These are phyloP conservation scores for Acleris emargana DNA, from an alignment of 2,888 invertebrate genomes.

Conservation along the genomic window DNA sequence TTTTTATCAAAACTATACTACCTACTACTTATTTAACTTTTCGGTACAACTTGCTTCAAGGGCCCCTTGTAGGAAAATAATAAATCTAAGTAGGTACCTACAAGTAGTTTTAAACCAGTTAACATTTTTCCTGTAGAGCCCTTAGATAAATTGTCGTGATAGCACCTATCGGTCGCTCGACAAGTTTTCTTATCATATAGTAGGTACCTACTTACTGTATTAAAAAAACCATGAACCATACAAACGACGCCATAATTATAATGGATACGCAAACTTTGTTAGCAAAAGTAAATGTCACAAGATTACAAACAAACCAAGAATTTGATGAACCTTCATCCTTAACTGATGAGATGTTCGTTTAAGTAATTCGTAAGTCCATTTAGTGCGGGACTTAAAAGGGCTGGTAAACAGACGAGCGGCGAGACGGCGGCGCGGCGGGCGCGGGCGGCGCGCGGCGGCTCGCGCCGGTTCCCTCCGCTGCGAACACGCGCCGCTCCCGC, in stretches of 20 bases:
- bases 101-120: no score
- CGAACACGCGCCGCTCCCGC: slow-evolving; percentile 41
- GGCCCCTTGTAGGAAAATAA: no score
- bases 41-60: no score
- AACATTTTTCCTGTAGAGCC: no score
- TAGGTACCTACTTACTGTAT: no score
- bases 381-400: slow-evolving; percentile 59
- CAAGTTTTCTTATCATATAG: no score
- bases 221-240: background rate
- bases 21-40: no score
- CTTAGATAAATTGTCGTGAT: no score
- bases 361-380: slow-evolving; percentile 59
- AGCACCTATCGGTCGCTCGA: no score
- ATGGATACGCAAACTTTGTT: background rate
- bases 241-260: slow-evolving; percentile 1
- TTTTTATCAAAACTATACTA: no score
- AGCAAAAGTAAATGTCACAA: slow-evolving; percentile 1
- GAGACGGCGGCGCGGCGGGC: slow-evolving; percentile 4
- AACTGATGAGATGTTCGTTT: slow-evolving; percentile 16
- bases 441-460: slow-evolving; percentile 42
- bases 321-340: slow-evolving; percentile 12
- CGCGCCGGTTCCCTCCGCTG: slow-evolving; percentile 46
- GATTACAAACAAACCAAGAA: slow-evolving; percentile 10
- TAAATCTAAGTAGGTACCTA: no score
- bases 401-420: slow-evolving; percentile 43